A percentile compares a stretch with the other conserved stretches of the same genome.
Conservation (phyloP, 2,888 invertebrate species). For the Pediacus dermestoides region DNA sequence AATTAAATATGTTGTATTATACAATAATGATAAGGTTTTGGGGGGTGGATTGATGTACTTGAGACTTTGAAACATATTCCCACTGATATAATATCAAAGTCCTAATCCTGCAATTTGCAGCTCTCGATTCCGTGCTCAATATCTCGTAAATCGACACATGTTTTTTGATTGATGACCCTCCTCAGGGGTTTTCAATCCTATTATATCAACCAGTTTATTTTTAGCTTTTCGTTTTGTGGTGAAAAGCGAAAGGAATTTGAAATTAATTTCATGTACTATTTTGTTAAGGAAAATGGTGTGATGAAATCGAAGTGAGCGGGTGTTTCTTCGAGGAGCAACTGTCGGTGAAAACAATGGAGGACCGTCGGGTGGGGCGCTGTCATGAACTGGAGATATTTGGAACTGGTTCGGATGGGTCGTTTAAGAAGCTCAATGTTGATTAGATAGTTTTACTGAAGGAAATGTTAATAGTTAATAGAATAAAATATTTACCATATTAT, state of each 20-base stretch:
- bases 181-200: conserved; percentile 1
- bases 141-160: too few species aligned
- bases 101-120: too few species aligned
- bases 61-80: too few species aligned
- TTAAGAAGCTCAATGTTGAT: conserved; percentile 7
- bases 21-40: too few species aligned
- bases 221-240: background rate
- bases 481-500: too few species aligned
- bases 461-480: background rate
- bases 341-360: conserved; percentile 1
- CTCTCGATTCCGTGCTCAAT: too few species aligned
- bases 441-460: background rate
- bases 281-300: conserved; percentile 8
- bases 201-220: background rate
- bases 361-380: background rate
- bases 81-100: too few species aligned
- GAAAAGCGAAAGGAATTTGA: background rate
- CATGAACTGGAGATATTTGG: conserved; percentile 10
- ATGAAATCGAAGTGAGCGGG: background rate
- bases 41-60: too few species aligned
- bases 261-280: too few species aligned
- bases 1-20: too few species aligned
- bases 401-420: conserved; percentile 8
- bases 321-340: conserved; percentile 3
- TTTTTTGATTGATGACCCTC: too few species aligned